A percentile compares a stretch with the other conserved stretches of the same genome.
Evolutionary conservation across 2,797 vertebrate species (phyloP).

Genomic region (Pelobates cultripes): DNA sequence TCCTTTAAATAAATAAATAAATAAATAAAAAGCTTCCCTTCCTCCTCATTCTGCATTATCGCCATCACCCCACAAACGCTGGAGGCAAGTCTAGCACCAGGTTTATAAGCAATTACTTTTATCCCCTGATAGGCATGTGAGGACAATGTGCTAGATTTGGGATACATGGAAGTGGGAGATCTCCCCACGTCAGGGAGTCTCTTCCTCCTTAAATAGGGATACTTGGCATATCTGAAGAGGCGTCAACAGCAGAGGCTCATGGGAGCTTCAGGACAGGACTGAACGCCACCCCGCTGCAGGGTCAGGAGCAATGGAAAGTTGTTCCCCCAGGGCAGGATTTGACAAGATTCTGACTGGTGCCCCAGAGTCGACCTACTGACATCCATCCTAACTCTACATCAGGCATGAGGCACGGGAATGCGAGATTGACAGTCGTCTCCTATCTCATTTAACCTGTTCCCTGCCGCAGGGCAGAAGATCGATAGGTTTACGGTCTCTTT

Average conservation of each 20-base stretch:
- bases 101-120: too few species aligned
- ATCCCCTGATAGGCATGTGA: too few species aligned
- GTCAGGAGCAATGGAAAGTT: conserved; percentile 27
- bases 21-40: too few species aligned
- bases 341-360: conserved; percentile 19
- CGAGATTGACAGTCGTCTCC: neutral
- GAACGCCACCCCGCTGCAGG: neutral
- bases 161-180: neutral
- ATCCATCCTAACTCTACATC: neutral
- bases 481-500: too few species aligned
- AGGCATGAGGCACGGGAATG: conserved; percentile 1
- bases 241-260: conserved; percentile 9
- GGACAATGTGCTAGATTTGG: too few species aligned
- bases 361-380: conserved; percentile 30
- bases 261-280: conserved; percentile 31
- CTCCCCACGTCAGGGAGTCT: neutral
- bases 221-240: conserved; percentile 12
- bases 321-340: conserved; percentile 35
- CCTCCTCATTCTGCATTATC: too few species aligned
- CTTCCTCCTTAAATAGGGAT: neutral
- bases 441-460: neutral
- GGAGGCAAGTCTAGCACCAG: too few species aligned
- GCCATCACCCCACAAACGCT: too few species aligned
- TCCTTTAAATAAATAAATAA: too few species aligned
- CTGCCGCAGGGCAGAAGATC: neutral